Base-by-base conservation (phyloP, 2,113 vertebrate species). In the Malurus cyaneus region DNA sequence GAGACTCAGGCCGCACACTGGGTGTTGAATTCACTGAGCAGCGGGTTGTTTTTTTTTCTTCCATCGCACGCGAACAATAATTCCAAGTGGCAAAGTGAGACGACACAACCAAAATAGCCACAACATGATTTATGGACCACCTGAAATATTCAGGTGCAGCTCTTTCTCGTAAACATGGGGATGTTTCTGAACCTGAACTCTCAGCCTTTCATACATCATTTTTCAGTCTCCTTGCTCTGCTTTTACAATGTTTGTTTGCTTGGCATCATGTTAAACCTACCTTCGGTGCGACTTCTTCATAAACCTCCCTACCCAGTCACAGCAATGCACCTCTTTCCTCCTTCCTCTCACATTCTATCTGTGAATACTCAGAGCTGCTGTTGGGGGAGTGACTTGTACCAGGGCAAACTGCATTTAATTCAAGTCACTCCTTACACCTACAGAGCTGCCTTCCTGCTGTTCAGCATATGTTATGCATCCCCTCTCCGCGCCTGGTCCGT, bases 381-480 rank as follows among this genome's bases (percentile, higher is more conserved):
- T 73, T 77, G 44, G 11, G 31, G 54, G 59, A 91, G 15, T 66
- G 66, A 77, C 81, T 94, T 41, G 50, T 85, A 89, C 14, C 60
- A 64, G 54, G 59, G 85, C 32, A 96, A 95, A 54, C 60, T 84
- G 65, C 80, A 91, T 94, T 93, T 96, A 96, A 95, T 92, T 95
- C 91, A 65, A 92, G 87, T 95, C 95, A 94, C 56, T 95, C 47
- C 39, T 85, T 94, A 87, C 39, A 93, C 74, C 66, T 94, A 80
- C 84, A 93, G 81, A 94, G 70, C 73, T 82, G 54, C 50, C 23
- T 92, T 87, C 89, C 93, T 1, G 34, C 93, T 95, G 95, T 72
- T 96, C 91, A 95, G 81, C 87, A 93, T 94, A 89, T 94, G 93
- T 92, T 92, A 86, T n/a, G 25, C 14, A 8, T 97, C 87, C 87